Base-by-base conservation (phyloP, 2,888 invertebrate species). In the Empis livida region DNA sequence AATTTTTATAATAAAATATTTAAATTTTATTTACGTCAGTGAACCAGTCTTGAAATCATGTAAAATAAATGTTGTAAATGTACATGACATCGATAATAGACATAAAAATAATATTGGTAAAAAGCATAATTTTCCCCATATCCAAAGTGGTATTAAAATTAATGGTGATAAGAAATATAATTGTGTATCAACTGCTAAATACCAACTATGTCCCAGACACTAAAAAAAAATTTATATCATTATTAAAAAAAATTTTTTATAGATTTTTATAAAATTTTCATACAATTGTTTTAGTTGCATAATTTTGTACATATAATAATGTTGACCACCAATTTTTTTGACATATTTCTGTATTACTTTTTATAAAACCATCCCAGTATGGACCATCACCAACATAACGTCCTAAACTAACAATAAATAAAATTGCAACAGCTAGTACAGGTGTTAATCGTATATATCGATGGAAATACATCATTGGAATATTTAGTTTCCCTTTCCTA, bases 191-290 rank as follows among this genome's bases (percentile, higher is more conserved):
- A 77, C 73, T 4, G 76, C 71, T 37, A 78, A 59, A 54, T 77
- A 78, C 78, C 78, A 78, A 0, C 74, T 70, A 54, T 76, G 77
- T 27, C 67, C 65, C 31, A 77, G 57, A 57, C 77, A 78, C 70
- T 13, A 43, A 49, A 14, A 45, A 2, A 37, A 31, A 15, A 14
- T 11, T 35, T 35, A 2, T 14, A 16, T 38, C 2, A 38, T 16
- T 8, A 37, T 15, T n/a, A n/a, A n/a, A n/a, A n/a, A n/a, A n/a
- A n/a, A n/a, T n/a, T 37, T 15, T 9, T 4, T 14, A 20, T 5
- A 20, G 20, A 20, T 20, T 5, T 20, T 20, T 5, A 20, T 5
- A 5, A 20, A 20, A 5, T 20, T 20, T 20, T 3, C 20, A 32
- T 49, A 61, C 58, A 27, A 54, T 41, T 16, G 53, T 46, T 9